Conservation (phyloP, 2,888 invertebrate species). For the Philereme vetulata region DNA sequence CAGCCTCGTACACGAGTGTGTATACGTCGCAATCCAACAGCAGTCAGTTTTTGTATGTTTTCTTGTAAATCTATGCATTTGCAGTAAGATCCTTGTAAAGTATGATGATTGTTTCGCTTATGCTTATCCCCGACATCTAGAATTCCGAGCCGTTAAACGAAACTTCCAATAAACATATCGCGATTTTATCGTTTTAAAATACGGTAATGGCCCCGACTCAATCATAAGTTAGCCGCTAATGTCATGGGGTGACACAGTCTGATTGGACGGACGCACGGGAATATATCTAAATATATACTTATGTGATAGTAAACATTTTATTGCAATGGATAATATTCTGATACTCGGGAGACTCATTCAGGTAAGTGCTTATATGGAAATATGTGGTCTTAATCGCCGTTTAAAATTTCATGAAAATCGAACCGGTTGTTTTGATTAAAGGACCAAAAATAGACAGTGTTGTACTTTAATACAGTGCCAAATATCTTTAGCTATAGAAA, state of each 20-base stretch:
- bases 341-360: not conserved
- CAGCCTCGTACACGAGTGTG: too few species aligned
- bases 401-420: too few species aligned
- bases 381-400: not conserved
- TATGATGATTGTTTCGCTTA: constrained; percentile 24
- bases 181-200: constrained; percentile 72
- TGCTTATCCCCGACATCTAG: constrained; percentile 24
- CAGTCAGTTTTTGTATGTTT: too few species aligned
- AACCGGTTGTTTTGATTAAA: too few species aligned
- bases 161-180: constrained; percentile 58
- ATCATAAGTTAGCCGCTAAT: constrained; percentile 76
- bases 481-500: too few species aligned
- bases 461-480: too few species aligned
- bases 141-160: constrained; percentile 42
- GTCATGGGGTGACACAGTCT: constrained; percentile 51
- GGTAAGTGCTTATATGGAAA: not conserved
- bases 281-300: constrained; percentile 43
- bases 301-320: constrained; percentile 67
- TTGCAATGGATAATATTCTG: constrained; percentile 29
- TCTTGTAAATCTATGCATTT: too few species aligned
- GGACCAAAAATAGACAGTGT: too few species aligned
- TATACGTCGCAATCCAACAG: too few species aligned
- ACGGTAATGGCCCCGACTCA: constrained; percentile 69
- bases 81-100: not conserved
- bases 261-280: constrained; percentile 41